A percentile compares a stretch with the other conserved stretches of the same genome.
Conservation (phyloP, 1,140 invertebrate species). For the Pseudomyrmex flavicornis region DNA sequence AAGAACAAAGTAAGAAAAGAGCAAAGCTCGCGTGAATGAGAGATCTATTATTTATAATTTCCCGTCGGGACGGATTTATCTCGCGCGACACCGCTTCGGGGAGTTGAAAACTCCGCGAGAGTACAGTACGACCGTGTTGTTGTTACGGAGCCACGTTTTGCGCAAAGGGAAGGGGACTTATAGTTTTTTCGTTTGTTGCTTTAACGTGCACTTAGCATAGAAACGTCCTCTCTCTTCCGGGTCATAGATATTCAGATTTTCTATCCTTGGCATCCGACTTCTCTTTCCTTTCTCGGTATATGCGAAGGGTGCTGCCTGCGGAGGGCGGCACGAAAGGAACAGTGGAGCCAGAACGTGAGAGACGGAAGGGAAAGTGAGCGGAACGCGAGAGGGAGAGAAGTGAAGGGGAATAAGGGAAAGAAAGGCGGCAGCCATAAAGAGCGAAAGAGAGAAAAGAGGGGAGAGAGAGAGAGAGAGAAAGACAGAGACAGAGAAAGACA, state of each 20-base stretch:
- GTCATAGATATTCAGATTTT: constrained; percentile 76
- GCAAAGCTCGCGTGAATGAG: not conserved
- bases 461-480: constrained; percentile 57
- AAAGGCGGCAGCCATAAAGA: constrained; percentile 63
- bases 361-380: constrained; percentile 59
- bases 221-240: constrained; percentile 69
- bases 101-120: constrained; percentile 12
- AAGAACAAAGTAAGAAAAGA: not conserved
- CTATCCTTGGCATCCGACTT: constrained; percentile 59
- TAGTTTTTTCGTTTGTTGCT: constrained; percentile 56
- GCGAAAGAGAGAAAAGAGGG: constrained; percentile 55
- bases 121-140: not conserved
- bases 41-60: constrained; percentile 51
- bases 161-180: not conserved
- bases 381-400: constrained; percentile 67
- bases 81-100: not conserved
- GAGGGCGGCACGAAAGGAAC: constrained; percentile 74
- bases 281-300: constrained; percentile 61
- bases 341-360: constrained; percentile 58
- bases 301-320: constrained; percentile 71
- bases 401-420: constrained; percentile 65
- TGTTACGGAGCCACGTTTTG: constrained; percentile 2
- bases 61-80: constrained; percentile 37
- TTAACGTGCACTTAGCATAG: constrained; percentile 68
- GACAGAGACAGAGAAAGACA: constrained; percentile 46